phyloP scores from a whole-genome alignment of 2,797 vertebrate genomes.

The Sebastes nivosus region DNA sequence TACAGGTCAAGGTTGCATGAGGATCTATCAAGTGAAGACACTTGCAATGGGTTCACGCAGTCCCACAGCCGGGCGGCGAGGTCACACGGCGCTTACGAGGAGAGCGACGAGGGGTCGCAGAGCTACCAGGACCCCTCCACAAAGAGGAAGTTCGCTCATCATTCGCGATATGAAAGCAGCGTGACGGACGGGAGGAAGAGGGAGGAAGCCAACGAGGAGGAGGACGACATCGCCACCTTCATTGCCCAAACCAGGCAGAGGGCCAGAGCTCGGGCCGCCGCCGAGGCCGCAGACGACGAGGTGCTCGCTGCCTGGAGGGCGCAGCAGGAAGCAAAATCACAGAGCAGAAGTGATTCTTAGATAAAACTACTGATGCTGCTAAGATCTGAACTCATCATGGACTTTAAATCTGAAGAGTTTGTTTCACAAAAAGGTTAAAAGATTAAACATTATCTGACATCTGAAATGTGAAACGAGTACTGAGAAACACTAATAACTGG shows the following conservation, averaged over 20 bases:
- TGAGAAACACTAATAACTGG: background rate
- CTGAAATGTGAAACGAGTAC: background rate
- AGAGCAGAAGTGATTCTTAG: constrained; percentile 44
- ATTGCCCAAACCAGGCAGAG: constrained; percentile 83
- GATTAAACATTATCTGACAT: background rate
- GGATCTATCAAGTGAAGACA: constrained; percentile 54
- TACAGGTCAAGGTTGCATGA: constrained; percentile 78
- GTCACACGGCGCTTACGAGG: constrained; percentile 54
- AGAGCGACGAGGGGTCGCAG: constrained; percentile 68
- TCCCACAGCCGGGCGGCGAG: constrained; percentile 39
- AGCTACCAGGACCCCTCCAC: constrained; percentile 77
- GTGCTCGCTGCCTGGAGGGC: constrained; percentile 91
- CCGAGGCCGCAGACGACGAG: constrained; percentile 89
- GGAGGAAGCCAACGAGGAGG: constrained; percentile 68
- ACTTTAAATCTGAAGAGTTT: background rate
- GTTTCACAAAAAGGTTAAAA: background rate
- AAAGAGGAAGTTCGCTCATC: constrained; percentile 84
- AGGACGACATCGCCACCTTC: constrained; percentile 83
- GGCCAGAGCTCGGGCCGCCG: constrained; percentile 81
- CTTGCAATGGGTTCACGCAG: constrained; percentile 58
- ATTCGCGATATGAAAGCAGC: constrained; percentile 77
- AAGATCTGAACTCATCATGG: background rate
- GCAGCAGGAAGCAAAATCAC: constrained; percentile 85
- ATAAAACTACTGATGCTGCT: background rate
- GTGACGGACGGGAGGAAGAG: constrained; percentile 68